Base-by-base conservation (phyloP, 2,888 invertebrate species). In the Anarsia innoxiella region DNA sequence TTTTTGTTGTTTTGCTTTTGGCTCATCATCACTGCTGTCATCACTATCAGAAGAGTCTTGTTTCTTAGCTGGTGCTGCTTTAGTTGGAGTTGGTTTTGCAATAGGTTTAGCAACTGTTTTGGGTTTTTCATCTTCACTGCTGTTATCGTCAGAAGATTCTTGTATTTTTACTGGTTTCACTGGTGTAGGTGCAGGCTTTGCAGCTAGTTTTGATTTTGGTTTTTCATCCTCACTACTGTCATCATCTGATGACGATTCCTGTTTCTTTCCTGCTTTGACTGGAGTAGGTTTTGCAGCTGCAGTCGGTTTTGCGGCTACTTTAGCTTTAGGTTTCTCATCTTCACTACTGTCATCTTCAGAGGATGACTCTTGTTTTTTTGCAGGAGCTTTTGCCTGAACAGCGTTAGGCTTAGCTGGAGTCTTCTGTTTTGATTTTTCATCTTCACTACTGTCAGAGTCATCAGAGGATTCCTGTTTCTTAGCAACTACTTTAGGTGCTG, bases 331-430 rank as follows among this genome's bases (percentile, higher is more conserved):
- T 57, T 59, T 5, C 43, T 44, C 23, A 12, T 57, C 55, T n/a
- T 71, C 68, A 41, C 71, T 71, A 11, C 77, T 77, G 5, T 77
- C 76, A 38, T 71, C 71, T 11, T 75, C 69, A 19, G 71, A 76
- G 6, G 67, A 56, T 15, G 57, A 54, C 31, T 51, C 59, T 31
- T 50, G 52, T 33, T 48, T 59, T 40, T 45, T 53, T 38, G 29
- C 42, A 15, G 46, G 47, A 12, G 46, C 35, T 12, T 40, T 41
- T 9, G 50, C 34, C n/a, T 26, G 26, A 16, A 12, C n/a, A n/a
- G 28, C 31, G 14, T 37, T 16, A n/a, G 28, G 35, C 10, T 44
- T 36, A 12, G 48, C 27, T 8, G 34, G 26, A 5, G 26, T 34
- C 14, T 33, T 23, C 14, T 32, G 36, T 30, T 54, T 54, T 2